Evolutionary conservation across 2,888 invertebrate species (phyloP).

Genomic region (Erebia epiphron): DNA sequence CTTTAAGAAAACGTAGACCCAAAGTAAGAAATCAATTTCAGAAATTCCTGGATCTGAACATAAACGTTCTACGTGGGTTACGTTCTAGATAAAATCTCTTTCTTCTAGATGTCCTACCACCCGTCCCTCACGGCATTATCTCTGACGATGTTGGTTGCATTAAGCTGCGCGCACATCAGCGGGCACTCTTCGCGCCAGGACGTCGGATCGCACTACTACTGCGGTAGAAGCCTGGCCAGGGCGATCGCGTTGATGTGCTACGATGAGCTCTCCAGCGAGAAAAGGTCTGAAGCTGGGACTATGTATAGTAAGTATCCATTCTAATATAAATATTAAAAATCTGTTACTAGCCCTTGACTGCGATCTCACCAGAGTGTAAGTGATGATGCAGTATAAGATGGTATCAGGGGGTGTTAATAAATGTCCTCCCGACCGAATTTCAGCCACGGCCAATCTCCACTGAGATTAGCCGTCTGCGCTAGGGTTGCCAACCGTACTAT

Average conservation of each 20-base stretch:
- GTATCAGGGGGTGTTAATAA: no score
- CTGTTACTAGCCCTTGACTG: no score
- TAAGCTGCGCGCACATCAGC: conserved; percentile 53
- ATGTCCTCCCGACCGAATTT: no score
- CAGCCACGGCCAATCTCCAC: no score
- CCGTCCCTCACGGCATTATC: conserved; percentile 37
- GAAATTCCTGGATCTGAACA: no score
- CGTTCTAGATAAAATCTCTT: background rate
- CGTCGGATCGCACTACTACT: conserved; percentile 52
- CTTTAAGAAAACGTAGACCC: no score
- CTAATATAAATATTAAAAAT: background rate
- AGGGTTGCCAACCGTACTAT: no score
- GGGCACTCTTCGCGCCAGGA: conserved; percentile 46
- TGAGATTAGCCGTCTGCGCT: no score
- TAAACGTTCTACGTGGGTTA: no score
- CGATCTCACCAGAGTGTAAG: no score
- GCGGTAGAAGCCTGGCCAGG: conserved; percentile 57
- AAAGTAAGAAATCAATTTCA: no score
- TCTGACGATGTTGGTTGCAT: conserved; percentile 43
- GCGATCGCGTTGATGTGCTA: conserved; percentile 55
- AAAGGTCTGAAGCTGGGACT: conserved; percentile 51
- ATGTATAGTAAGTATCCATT: conserved; percentile 38
- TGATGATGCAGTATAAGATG: no score
- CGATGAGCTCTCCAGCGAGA: conserved; percentile 44
- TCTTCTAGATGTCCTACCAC: conserved; percentile 53